Evolutionary conservation across 2,888 invertebrate genomes (phyloP), one percentile per base, ranked within the genome.

Genomic region (Alcis repandata): DNA sequence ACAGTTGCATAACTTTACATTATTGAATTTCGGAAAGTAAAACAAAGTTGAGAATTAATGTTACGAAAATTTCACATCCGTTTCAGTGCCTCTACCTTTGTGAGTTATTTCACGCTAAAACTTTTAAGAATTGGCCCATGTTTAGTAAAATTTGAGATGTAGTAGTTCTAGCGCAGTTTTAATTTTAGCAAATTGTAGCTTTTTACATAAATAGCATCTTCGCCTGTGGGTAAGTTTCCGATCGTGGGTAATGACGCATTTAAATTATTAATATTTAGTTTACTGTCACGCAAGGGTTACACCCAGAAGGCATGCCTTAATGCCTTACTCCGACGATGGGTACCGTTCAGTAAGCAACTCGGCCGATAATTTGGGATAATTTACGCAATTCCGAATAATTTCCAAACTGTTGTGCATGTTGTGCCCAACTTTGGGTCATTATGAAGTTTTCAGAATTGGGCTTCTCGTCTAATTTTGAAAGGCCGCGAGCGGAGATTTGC

Each of bases 281-380:
- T 86, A 86, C 91, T 89, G 90, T 90, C 91, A 91, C 89, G 91
- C 91, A 80, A 91, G 69, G 73, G 68, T 68, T 70, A 72, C 59
- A 59, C 74, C 80, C 87, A 76, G 72, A 61, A 77, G 90, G 85
- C 79, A 72, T 63, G 51, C 75, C 77, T 80, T 84, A 85, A 86
- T 85, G 86, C 80, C 80, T 71, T 73, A 66, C 63, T 77, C 80
- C 83, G 86, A 79, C 82, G 86, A 87, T 84, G 84, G 83, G 85
- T 83, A 84, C 84, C 82, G 69, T 79, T 81, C 77, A 78, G 86
- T 85, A 85, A 86, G 86, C 82, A 80, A 82, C 79, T 75, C 76
- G 73, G 72, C 84, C 84, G 90, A 92, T 92, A 93, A 92, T 93
- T 92, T 88, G 86, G 83, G 82, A 86, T 88, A 91, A 92, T 92